phyloP scores from a whole-genome alignment of 2,113 vertebrate genomes.

The Psammodynastes pulverulentus region DNA sequence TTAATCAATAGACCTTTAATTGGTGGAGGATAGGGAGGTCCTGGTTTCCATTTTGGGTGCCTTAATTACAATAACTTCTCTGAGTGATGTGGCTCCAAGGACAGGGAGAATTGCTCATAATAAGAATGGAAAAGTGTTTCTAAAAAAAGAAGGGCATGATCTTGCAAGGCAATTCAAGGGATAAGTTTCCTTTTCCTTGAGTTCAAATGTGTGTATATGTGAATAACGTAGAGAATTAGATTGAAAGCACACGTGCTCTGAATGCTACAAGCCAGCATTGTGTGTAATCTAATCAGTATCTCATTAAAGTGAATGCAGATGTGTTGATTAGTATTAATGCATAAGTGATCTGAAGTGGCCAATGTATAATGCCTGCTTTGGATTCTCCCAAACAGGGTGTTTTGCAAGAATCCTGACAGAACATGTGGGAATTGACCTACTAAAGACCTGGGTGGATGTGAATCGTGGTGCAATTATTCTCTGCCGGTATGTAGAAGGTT shows the following conservation, averaged over 20 bases:
- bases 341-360: no score
- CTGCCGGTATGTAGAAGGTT: slow-evolving; percentile 76
- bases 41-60: background rate
- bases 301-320: background rate
- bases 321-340: background rate
- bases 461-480: slow-evolving; percentile 95
- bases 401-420: slow-evolving; percentile 85
- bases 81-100: background rate
- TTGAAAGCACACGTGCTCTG: background rate
- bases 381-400: slow-evolving; percentile 68
- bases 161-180: background rate
- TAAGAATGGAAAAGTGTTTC: background rate
- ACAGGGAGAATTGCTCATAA: background rate
- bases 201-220: background rate
- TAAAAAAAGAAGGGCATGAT: no score
- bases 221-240: background rate
- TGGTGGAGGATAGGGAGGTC: background rate
- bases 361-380: background rate
- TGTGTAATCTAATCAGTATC: background rate
- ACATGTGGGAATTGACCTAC: slow-evolving; percentile 77
- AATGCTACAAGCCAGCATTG: background rate
- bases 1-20: background rate
- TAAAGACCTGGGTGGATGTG: slow-evolving; percentile 83
- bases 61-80: background rate
- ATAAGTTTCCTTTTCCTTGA: background rate